Percentiles rank a stretch among this genome's conserved stretches.
Conservation (phyloP, 2,113 vertebrate species). For the Naja naja region DNA sequence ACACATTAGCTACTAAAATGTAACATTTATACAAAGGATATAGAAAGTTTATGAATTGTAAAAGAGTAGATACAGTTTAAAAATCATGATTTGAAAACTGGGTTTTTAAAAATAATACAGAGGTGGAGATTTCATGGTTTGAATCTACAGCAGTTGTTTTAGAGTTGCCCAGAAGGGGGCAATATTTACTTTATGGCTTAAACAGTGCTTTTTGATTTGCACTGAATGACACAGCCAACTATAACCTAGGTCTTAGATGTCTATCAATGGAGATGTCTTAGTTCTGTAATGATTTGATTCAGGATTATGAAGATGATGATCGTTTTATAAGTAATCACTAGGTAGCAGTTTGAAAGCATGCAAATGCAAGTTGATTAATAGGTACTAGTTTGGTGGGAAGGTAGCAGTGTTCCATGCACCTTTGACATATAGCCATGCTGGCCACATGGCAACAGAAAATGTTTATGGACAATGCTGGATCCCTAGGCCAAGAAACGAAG, state of each 20-base stretch:
- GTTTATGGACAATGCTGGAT: background rate
- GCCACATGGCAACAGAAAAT: background rate
- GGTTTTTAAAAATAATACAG: background rate
- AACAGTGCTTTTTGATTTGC: accelerated
- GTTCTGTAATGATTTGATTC: background rate
- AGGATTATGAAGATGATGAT: background rate
- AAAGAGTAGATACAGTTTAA: background rate
- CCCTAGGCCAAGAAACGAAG: background rate
- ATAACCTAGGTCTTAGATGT: too few relatives aligned
- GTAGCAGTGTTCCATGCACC: background rate
- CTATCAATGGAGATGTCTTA: background rate
- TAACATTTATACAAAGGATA: background rate
- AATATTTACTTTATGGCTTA: background rate
- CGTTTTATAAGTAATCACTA: background rate
- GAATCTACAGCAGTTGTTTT: accelerated
- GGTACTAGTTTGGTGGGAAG: background rate
- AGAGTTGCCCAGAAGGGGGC: conserved; percentile 40
- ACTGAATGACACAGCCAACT: too few relatives aligned
- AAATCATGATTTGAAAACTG: background rate
- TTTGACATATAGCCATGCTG: background rate
- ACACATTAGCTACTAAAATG: background rate
- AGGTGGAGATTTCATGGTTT: background rate
- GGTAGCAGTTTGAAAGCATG: background rate
- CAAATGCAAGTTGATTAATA: background rate
- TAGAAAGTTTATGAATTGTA: background rate